Evolutionary conservation across 64 coral and sea anemone genomes (phyloP), one percentile per base, ranked within the genome.

Genomic region (Dendronephthya gigantea): DNA sequence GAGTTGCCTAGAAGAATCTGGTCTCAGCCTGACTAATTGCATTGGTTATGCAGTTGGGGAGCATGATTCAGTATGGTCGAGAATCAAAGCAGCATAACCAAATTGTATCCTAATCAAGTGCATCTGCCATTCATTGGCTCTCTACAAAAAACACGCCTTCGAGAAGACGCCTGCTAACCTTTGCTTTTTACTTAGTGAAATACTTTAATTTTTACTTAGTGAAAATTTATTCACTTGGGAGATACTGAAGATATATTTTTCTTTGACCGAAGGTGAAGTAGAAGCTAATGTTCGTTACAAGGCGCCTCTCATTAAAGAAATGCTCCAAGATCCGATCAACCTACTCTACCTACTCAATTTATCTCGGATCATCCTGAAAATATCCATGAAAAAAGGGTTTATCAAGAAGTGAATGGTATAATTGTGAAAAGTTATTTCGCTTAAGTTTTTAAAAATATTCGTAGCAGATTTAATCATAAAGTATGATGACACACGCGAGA

Each of bases 171-270:
- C 69, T 35, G 69, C 69, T 76, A 76, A 76, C 17, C 28, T 76
- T 16, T 12, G 69, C 34, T 76, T 76, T 38, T 33, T 76, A 30
- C 69, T 76, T 3, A 35, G 69, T 76, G 69, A 76, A 76, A 76
- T 76, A 32, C 69, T 30, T 2, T 76, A 76, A 76, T 76, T 76
- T 58, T 58, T 17, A 76, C n/a, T n/a, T n/a, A n/a, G n/a, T n/a
- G n/a, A n/a, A n/a, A n/a, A 76, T 76, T 33, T 76, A 35, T 30
- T 76, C 69, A 76, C 69, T 76, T 76, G 69, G 69, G 69, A 76
- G 69, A 76, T 76, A 76, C n/a, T 76, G 69, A 38, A 76, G 69
- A 76, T 30, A 4, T 76, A 38, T 16, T 76, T 76, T 76, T 7
- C 69, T 30, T 30, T 76, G 69, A 37, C 69, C 35, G 69, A 76